These are phyloP conservation scores for Acleris holmiana DNA, from an alignment of 2,888 invertebrate genomes.

Conservation along the genomic window DNA sequence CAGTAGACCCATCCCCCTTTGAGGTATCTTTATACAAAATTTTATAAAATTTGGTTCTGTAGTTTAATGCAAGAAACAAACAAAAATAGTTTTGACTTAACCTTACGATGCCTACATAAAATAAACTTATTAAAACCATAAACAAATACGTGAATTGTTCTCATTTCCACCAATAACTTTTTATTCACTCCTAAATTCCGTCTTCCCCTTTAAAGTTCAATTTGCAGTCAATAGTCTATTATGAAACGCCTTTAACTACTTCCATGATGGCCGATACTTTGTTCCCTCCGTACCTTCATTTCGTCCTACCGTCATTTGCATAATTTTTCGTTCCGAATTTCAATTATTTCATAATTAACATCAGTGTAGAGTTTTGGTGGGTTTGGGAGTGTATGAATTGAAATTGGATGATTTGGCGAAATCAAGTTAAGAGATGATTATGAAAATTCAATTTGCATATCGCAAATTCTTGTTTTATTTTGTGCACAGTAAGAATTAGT, in stretches of 20 bases:
- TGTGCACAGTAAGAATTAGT: no score
- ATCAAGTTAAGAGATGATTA: no score
- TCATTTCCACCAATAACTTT: not conserved
- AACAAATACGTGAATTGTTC: not conserved
- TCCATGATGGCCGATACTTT: slow-evolving; percentile 34
- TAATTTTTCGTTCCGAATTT: slow-evolving; percentile 49
- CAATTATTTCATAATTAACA: slow-evolving; percentile 42
- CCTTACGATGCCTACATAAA: no score
- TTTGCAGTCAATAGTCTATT: slow-evolving; percentile 34
- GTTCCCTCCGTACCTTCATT: slow-evolving; percentile 38
- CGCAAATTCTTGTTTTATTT: no score
- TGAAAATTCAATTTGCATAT: no score
- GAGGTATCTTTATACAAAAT: no score
- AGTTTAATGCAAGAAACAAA: no score
- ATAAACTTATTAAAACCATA: no score
- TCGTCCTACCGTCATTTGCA: slow-evolving; percentile 43
- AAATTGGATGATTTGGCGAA: not conserved
- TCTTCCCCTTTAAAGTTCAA: slow-evolving; percentile 24
- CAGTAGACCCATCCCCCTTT: no score
- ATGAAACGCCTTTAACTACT: slow-evolving; percentile 30
- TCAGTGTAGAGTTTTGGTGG: slow-evolving; percentile 6
- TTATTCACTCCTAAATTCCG: slow-evolving; percentile 12
- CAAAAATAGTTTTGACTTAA: no score
- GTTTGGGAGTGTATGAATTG: slow-evolving; percentile 7
- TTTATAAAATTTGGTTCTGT: no score